A percentile compares a stretch with the other conserved stretches of the same genome.
Evolutionary conservation across 2,888 invertebrate genomes (phyloP).

Genomic region (Drosophila melanosoma): DNA sequence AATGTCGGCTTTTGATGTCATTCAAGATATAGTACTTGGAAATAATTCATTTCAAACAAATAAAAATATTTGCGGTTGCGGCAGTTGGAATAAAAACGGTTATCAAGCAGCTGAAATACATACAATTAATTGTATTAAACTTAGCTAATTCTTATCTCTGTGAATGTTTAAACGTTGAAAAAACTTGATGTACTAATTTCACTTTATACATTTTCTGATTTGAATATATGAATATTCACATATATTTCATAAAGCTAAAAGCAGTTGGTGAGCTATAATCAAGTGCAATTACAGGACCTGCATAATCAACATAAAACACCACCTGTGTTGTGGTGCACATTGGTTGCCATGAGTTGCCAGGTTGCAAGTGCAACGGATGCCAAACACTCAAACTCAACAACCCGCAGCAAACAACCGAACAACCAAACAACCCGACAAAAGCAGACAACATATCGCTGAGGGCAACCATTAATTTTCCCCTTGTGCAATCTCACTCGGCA

Average conservation of each 20-base stretch:
- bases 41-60: no score
- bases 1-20: background rate
- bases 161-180: background rate
- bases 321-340: conserved; percentile 37
- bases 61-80: no score
- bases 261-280: background rate
- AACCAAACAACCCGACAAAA: conserved; percentile 4
- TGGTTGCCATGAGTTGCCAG: conserved; percentile 7
- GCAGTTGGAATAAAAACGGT: no score
- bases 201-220: background rate
- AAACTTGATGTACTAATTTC: background rate
- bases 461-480: conserved; percentile 53
- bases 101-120: background rate
- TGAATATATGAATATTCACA: background rate
- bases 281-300: background rate
- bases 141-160: background rate
- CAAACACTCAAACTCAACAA: conserved; percentile 13
- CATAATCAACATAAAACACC: conserved; percentile 30
- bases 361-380: conserved; percentile 30
- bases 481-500: conserved; percentile 59
- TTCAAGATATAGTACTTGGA: no score
- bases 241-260: background rate
- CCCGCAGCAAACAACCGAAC: conserved; percentile 4
- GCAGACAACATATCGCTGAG: background rate
- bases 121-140: background rate